Evolutionary conservation across 2,797 vertebrate genomes (phyloP).

Genomic region (Platalea minor): DNA sequence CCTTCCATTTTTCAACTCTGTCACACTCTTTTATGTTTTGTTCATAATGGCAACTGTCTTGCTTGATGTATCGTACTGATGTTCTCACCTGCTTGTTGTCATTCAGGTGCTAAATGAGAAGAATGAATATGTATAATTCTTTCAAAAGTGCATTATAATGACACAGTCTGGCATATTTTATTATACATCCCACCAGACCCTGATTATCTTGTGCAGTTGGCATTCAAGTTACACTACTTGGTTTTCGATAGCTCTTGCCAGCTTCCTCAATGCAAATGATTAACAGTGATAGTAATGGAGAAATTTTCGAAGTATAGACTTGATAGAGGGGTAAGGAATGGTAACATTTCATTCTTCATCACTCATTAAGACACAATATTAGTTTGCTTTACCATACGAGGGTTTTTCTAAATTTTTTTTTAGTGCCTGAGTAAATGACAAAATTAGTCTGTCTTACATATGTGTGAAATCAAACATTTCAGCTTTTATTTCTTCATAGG

Average conservation of each 20-base stretch:
- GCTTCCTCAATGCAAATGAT: conserved; percentile 64
- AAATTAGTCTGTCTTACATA: neutral
- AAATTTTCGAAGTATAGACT: conserved; percentile 55
- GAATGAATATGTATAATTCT: conserved; percentile 76
- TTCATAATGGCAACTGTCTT: conserved; percentile 74
- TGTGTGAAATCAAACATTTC: neutral
- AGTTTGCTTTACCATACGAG: conserved; percentile 24
- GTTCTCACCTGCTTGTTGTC: conserved; percentile 74
- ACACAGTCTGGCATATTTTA: conserved; percentile 71
- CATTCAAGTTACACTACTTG: conserved; percentile 61
- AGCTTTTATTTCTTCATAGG: neutral
- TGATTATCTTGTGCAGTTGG: conserved; percentile 72
- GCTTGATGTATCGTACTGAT: conserved; percentile 68
- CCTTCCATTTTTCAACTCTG: conserved; percentile 67
- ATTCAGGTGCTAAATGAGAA: conserved; percentile 73
- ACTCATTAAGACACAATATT: conserved; percentile 57
- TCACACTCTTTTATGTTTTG: conserved; percentile 66
- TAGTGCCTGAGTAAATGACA: neutral
- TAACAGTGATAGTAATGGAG: conserved; percentile 59
- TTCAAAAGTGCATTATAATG: conserved; percentile 70
- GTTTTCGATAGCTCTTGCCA: conserved; percentile 71
- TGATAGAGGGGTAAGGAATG: conserved; percentile 38
- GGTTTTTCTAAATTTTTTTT: conserved; percentile 43
- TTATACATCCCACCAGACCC: conserved; percentile 63
- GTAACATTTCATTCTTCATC: conserved; percentile 63